Base-by-base conservation (phyloP, 1,140 invertebrate genomes). In the Camponotus pennsylvanicus region DNA sequence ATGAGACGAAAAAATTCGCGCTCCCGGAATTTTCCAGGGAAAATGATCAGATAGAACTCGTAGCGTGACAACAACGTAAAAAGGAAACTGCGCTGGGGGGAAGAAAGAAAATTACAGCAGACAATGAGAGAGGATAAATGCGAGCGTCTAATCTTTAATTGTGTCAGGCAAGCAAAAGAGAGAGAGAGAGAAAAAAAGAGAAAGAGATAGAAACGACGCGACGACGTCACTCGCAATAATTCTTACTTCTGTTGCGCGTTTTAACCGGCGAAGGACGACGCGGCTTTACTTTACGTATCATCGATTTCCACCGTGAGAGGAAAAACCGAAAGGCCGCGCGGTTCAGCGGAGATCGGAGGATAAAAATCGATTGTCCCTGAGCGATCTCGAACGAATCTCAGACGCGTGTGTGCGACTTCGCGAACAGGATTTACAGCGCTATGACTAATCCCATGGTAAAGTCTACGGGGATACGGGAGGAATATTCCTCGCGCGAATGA, bases 321-420 rank as follows among this genome's bases (percentile, higher is more conserved):
- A 61, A 85, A 70, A 64, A 67, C 55, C 49, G 67, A 64, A 27
- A 27, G 34, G 64, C 49, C 34, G 67, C 13, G 34, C n/a, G 82
- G 11, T 27, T 67, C 37, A 40, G 32, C 79, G 42, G 64, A 27
- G 66, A 86, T 77, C 78, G 55, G 52, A 52, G 57, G 55, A 69
- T 79, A 91, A 83, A 87, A 88, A 86, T 86, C 71, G 86, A 89
- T 91, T 80, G 86, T 91, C 90, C 90, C 89, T 91, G 89, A 90
- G 32, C 86, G 83, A 42, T 67, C 75, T 91, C 86, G 71, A 88
- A 88, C 86, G 71, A 88, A 88, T 91, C 88, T 77, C 59, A 59
- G 52, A 57, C n/a, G n/a, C 57, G 40, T n/a, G n/a, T 45, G 13
- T 37, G 32, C n/a, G 55, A 57, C 75, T 75, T 83, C 55, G 69